Evolutionary conservation across 1,140 invertebrate genomes (phyloP), one percentile per base, ranked within the genome.

Genomic region (Semibalanus balanoides): DNA sequence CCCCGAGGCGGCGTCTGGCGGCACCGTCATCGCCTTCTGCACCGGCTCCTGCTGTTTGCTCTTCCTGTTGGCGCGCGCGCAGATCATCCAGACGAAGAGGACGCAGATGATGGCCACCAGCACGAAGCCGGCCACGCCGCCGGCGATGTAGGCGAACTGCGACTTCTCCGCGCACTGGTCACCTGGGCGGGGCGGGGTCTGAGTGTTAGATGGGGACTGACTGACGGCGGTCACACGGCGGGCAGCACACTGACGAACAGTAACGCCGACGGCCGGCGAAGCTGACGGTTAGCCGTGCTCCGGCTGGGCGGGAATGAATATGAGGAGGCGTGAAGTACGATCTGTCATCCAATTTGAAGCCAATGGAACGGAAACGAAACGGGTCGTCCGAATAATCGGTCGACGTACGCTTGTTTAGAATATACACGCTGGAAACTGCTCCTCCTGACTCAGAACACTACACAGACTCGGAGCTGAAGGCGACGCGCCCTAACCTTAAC

Each of bases 21-120:
- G 69, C 25, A 27, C 25, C 25, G 69, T 70, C 69, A 70, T 70
- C 5, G 69, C 69, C 69, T 70, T 70, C 69, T 70, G 69, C 25
- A 70, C 69, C 5, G 69, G 7, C 22, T 76, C 31, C 74, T 25
- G 71, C n/a, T 43, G 75, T 74, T 78, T 75, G 43, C 76, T 72
- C 51, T 74, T 77, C 72, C 77, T 76, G 19, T 79, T 80, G 74
- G 80, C 78, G 0, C 92, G 91, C 64, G 93, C 93, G 83, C 95
- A 97, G 81, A 97, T 97, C 95, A 97, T 97, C 94, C 95, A 97
- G 75, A 97, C 93, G 27, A 97, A 88, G 64, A 97, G 86, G 7
- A 95, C 93, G 76, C 96, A 89, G 80, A 97, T 89, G 78, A 97
- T 96, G 77, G 96, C 91, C 80, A 96, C 90, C 77, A 95, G 92